Evolutionary conservation across 37 sponge, comb jelly and placozoan species (phyloP).

Genomic region (Ephydatia muelleri): DNA sequence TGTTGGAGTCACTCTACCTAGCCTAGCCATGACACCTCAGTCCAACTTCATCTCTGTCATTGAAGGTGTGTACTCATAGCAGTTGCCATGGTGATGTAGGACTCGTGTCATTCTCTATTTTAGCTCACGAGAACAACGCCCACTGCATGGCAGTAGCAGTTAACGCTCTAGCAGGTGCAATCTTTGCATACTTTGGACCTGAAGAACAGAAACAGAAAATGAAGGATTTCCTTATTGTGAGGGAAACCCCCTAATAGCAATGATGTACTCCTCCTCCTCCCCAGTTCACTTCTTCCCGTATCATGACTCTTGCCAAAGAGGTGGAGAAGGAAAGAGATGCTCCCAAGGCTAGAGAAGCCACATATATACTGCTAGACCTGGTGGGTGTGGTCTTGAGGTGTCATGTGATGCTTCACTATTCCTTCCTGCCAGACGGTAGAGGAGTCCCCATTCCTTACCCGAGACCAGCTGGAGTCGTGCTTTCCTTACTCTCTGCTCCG

Average conservation of each 20-base stretch:
- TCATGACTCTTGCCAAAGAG: slow-evolving; percentile 85
- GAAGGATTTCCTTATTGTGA: slow-evolving; percentile 87
- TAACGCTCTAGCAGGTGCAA: slow-evolving; percentile 70
- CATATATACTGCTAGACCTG: slow-evolving; percentile 82
- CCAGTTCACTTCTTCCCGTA: slow-evolving; percentile 77
- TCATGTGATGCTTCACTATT: background rate
- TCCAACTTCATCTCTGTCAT: slow-evolving; percentile 58
- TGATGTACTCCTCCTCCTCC: background rate
- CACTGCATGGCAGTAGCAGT: slow-evolving; percentile 90
- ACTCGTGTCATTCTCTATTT: background rate
- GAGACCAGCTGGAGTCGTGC: slow-evolving; percentile 86
- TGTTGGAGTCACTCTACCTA: slow-evolving; percentile 74
- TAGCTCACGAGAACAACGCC: slow-evolving; percentile 89
- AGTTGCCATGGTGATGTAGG: background rate
- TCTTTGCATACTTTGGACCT: slow-evolving; percentile 73
- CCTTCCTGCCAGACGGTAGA: slow-evolving; percentile 58
- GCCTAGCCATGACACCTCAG: slow-evolving; percentile 60
- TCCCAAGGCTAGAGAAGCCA: slow-evolving; percentile 75
- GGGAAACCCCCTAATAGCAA: background rate
- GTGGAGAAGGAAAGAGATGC: slow-evolving; percentile 80
- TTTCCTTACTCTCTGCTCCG: slow-evolving; percentile 92
- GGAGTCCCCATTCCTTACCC: slow-evolving; percentile 83
- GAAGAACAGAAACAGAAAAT: slow-evolving; percentile 67
- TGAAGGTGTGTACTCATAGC: slow-evolving; percentile 49
- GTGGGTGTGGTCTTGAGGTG: slow-evolving; percentile 16